Evolutionary conservation across 2,113 vertebrate species (phyloP), one percentile per base, ranked within the genome.

Genomic region (Genyomyrus donnyi): DNA sequence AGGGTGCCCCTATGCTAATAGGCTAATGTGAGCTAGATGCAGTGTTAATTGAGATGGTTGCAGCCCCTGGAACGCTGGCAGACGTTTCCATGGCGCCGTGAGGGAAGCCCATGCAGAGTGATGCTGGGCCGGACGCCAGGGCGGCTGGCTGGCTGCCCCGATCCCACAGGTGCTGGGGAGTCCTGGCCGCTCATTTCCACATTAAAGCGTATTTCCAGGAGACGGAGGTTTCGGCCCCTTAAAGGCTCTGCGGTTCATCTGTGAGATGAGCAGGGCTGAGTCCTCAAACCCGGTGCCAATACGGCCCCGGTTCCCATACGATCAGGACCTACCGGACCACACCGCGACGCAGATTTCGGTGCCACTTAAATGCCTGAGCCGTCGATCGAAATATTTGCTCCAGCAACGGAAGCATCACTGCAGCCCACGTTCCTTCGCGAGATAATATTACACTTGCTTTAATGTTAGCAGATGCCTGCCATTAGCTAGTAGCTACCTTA

Each of bases 11-110:
- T 62, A 45, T 17, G 46, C 87, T 88, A 48, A 56, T 48, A 56
- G 5, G 19, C 50, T 50, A 31, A 88, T 88, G 52, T 24, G 46
- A 70, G n/a, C 27, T 70, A 39, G 50, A 88, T 88, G 87, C 19
- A 35, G 31, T 88, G 87, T 66, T 88, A 88, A 88, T 66, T 42
- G 87, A 45, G 56, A 45, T n/a, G 35, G 35, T 62, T 88, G 24
- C 19, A 62, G 27, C 87, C 56, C 35, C 10, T 24, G 42, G 27
- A 24, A 62, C n/a, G 56, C 24, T 88, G 56, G 87, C 31, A 62
- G 53, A 56, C 35, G 35, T 88, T 62, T 58, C 56, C 87, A 56
- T 42, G 87, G 39, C 5, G 19, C 9, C 3, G 87, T 39, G 53
- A 45, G 53, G 56, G 56, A 42, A 62, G n/a, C 87, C 87, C 87